Evolutionary conservation across 2,888 invertebrate species (phyloP).

Genomic region (Neoaliturus tenellus): DNA sequence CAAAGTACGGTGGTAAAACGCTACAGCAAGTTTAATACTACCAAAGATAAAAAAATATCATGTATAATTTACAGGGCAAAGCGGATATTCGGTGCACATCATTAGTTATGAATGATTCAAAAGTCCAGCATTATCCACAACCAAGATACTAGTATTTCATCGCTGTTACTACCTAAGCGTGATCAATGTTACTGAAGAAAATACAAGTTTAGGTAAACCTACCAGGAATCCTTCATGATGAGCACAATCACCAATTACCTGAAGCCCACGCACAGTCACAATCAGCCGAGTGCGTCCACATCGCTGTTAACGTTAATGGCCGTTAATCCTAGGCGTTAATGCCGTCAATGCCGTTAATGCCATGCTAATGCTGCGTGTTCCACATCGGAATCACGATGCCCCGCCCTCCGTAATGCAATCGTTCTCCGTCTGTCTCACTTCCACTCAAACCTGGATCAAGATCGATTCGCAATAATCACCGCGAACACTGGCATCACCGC

Average conservation of each 20-base stretch:
- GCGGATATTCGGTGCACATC: too few relatives aligned
- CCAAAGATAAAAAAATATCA: too few relatives aligned
- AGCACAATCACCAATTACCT: background rate
- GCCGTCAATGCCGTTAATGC: background rate
- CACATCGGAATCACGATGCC: background rate
- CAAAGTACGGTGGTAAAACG: too few relatives aligned
- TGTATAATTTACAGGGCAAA: too few relatives aligned
- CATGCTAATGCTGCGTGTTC: background rate
- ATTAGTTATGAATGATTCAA: too few relatives aligned
- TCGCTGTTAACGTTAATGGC: background rate
- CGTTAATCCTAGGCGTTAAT: background rate
- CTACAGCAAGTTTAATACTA: too few relatives aligned
- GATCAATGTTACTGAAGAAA: too few relatives aligned
- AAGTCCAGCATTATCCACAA: too few relatives aligned
- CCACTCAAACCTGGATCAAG: background rate
- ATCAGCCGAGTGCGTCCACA: background rate
- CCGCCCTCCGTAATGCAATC: slow-evolving; percentile 21
- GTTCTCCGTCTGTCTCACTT: background rate
- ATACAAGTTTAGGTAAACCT: too few relatives aligned
- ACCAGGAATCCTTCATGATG: too few relatives aligned
- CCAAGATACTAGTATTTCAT: too few relatives aligned
- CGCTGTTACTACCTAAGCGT: too few relatives aligned
- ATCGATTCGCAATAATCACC: background rate
- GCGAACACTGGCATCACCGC: background rate
- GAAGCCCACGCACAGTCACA: background rate